phyloP scores from a whole-genome alignment of 2,888 invertebrate species.

The Empis livida region DNA sequence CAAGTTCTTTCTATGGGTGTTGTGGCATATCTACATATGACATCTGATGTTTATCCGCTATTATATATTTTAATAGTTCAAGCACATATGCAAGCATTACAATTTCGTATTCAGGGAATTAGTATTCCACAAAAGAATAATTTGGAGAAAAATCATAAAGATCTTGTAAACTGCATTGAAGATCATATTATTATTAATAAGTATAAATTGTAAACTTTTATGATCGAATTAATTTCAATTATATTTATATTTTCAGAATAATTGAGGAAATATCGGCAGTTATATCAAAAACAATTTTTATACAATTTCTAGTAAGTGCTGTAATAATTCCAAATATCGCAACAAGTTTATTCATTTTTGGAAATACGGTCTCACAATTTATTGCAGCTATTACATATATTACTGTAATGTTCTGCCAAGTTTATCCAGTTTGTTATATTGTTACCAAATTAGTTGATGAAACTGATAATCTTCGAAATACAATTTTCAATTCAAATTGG shows the following conservation, averaged over 20 bases:
- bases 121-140: background rate
- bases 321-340: conserved; percentile 15
- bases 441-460: conserved; percentile 16
- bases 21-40: background rate
- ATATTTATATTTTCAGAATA: too few species aligned
- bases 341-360: conserved; percentile 17
- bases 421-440: conserved; percentile 16
- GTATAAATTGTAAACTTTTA: background rate
- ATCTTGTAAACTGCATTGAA: background rate
- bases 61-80: background rate
- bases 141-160: background rate
- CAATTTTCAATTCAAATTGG: conserved; percentile 2
- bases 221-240: too few species aligned
- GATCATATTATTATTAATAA: background rate
- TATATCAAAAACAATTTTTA: conserved; percentile 17
- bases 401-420: conserved; percentile 13
- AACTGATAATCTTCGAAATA: conserved; percentile 10
- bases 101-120: background rate
- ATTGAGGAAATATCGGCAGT: conserved; percentile 11
- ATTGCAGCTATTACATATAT: conserved; percentile 14
- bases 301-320: conserved; percentile 16
- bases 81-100: background rate
- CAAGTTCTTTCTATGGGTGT: background rate
- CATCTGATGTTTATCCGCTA: background rate
- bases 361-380: conserved; percentile 10